These are phyloP conservation scores for Noctuana brunneofusca DNA, from an alignment of 2,888 invertebrate species.

Conservation along the genomic window DNA sequence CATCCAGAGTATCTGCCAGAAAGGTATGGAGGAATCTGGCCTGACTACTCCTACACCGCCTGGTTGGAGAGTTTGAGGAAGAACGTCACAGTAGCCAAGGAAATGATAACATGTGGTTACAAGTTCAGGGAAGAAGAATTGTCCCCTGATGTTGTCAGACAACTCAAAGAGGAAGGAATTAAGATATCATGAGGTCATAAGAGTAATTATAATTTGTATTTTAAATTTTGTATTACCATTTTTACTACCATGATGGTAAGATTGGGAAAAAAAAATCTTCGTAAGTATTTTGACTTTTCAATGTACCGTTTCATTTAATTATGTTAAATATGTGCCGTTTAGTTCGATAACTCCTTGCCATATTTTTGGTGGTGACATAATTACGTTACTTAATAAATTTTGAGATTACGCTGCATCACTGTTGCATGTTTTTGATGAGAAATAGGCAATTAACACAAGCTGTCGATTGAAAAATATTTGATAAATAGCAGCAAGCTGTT, in stretches of 20 bases:
- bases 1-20: slow-evolving; percentile 87
- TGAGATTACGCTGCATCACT: no score
- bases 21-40: slow-evolving; percentile 86
- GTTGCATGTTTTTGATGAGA: no score
- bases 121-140: slow-evolving; percentile 75
- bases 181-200: slow-evolving; percentile 57
- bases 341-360: no score
- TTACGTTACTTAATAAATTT: no score
- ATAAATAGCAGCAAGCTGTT: no score
- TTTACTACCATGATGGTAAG: background rate
- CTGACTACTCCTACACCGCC: slow-evolving; percentile 88
- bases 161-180: slow-evolving; percentile 64
- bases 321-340: no score
- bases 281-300: no score
- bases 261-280: no score
- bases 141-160: slow-evolving; percentile 60
- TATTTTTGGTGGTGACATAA: no score
- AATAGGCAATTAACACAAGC: no score
- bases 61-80: slow-evolving; percentile 87
- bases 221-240: slow-evolving; percentile 6
- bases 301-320: no score
- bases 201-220: background rate
- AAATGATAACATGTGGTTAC: slow-evolving; percentile 85
- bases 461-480: no score
- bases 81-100: slow-evolving; percentile 83